These are phyloP conservation scores for Gasteruption jaculator DNA, from an alignment of 2,888 invertebrate species.

Conservation along the genomic window DNA sequence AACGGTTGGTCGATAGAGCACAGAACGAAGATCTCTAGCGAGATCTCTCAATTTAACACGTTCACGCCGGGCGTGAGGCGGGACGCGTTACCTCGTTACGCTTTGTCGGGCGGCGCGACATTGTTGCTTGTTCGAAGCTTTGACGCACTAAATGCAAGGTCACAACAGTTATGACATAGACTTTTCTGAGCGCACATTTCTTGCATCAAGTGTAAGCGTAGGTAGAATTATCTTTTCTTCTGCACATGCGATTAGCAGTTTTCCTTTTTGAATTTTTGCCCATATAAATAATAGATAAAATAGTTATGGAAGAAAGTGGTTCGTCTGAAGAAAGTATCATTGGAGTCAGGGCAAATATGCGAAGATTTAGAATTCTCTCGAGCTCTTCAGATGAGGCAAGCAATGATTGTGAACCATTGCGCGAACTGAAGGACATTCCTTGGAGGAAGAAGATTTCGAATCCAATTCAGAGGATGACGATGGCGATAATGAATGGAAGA, in stretches of 20 bases:
- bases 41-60: conserved; percentile 4
- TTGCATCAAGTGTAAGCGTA: conserved; percentile 12
- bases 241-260: conserved; percentile 13
- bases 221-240: conserved; percentile 8
- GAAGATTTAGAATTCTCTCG: conserved; percentile 8
- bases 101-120: conserved; percentile 3
- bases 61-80: conserved; percentile 3
- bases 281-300: conserved; percentile 15
- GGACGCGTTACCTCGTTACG: too few relatives aligned
- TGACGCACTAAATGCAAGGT: background rate
- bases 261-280: conserved; percentile 14
- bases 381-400: conserved; percentile 13
- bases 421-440: conserved; percentile 8
- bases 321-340: conserved; percentile 7
- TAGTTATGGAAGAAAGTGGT: conserved; percentile 6
- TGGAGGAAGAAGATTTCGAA: conserved; percentile 13
- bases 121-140: background rate
- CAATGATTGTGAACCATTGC: conserved; percentile 1
- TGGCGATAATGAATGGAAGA: conserved; percentile 11
- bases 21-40: too few relatives aligned
- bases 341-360: conserved; percentile 4
- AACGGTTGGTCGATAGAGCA: too few relatives aligned
- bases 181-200: conserved; percentile 12
- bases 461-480: conserved; percentile 11
- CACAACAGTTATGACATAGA: background rate